A percentile compares a stretch with the other conserved stretches of the same genome.
Conservation (phyloP, 2,888 invertebrate genomes). For the Agrochola lota region DNA sequence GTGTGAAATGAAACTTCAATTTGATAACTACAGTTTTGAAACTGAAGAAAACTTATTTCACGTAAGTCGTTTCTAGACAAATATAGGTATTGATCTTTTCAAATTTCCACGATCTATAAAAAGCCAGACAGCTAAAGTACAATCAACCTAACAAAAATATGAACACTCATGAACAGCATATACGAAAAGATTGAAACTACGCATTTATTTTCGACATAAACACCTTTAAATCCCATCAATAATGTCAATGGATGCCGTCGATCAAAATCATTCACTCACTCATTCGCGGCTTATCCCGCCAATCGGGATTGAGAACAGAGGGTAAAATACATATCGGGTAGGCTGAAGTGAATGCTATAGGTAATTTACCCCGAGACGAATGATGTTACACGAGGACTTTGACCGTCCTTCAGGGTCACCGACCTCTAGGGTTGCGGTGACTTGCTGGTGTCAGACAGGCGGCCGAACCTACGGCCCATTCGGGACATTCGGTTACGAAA, state of each 20-base stretch:
- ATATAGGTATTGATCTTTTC: background rate
- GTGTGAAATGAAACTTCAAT: conserved; percentile 15
- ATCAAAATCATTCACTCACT: conserved; percentile 60
- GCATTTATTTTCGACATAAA: conserved; percentile 57
- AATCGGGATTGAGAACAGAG: conserved; percentile 37
- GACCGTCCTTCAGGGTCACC: conserved; percentile 66
- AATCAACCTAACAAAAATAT: conserved; percentile 36
- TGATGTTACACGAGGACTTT: conserved; percentile 62
- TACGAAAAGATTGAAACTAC: conserved; percentile 47
- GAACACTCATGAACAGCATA: conserved; percentile 26
- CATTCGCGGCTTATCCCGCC: conserved; percentile 52
- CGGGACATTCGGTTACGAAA: conserved; percentile 44
- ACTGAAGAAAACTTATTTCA: background rate
- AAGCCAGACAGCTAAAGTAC: conserved; percentile 20
- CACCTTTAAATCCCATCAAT: conserved; percentile 56
- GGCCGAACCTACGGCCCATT: conserved; percentile 47
- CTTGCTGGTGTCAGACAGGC: conserved; percentile 68
- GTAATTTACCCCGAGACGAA: conserved; percentile 47
- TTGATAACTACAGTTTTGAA: conserved; percentile 5
- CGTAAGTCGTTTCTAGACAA: background rate
- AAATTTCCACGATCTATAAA: conserved; percentile 14
- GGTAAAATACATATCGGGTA: conserved; percentile 3
- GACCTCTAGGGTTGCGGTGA: conserved; percentile 69
- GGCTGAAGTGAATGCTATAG: conserved; percentile 35
- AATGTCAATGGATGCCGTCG: conserved; percentile 58